Conservation (phyloP, 2,888 invertebrate genomes). For the Drosophila aldrichi region DNA sequence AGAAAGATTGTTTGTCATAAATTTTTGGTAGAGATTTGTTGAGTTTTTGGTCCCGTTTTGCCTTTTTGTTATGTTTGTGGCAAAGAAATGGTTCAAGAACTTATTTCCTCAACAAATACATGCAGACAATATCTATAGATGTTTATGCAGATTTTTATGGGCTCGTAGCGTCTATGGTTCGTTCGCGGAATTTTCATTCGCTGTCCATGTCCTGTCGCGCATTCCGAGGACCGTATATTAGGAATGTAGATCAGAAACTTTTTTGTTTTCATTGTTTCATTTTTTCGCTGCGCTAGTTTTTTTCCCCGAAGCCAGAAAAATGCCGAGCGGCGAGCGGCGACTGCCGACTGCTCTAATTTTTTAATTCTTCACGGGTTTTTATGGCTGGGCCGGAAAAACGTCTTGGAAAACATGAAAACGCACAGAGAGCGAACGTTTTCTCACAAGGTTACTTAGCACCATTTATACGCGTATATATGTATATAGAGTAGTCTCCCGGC, state of each 20-base stretch:
- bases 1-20: constrained; percentile 40
- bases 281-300: constrained; percentile 72
- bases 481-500: constrained; percentile 5
- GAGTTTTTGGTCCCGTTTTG: constrained; percentile 55
- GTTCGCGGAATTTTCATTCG: constrained; percentile 55
- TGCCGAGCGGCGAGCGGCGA: not conserved
- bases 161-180: constrained; percentile 29
- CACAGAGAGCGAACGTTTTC: constrained; percentile 12
- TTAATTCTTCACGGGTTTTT: constrained; percentile 79
- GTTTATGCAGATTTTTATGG: constrained; percentile 80
- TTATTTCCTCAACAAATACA: constrained; percentile 15
- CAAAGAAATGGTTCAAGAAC: constrained; percentile 53
- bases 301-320: constrained; percentile 68
- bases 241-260: constrained; percentile 83
- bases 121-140: not conserved
- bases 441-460: constrained; percentile 70
- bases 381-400: constrained; percentile 59
- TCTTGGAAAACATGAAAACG: constrained; percentile 38
- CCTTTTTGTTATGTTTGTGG: constrained; percentile 49
- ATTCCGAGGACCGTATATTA: constrained; percentile 72
- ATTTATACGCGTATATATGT: constrained; percentile 16
- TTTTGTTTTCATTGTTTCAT: constrained; percentile 78
- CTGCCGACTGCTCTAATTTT: constrained; percentile 75
- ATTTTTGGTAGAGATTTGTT: constrained; percentile 72
- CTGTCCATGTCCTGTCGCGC: constrained; percentile 69